Evolutionary conservation across 1,140 invertebrate genomes (phyloP), one percentile per base, ranked within the genome.

Genomic region (Anadara kagoshimensis): DNA sequence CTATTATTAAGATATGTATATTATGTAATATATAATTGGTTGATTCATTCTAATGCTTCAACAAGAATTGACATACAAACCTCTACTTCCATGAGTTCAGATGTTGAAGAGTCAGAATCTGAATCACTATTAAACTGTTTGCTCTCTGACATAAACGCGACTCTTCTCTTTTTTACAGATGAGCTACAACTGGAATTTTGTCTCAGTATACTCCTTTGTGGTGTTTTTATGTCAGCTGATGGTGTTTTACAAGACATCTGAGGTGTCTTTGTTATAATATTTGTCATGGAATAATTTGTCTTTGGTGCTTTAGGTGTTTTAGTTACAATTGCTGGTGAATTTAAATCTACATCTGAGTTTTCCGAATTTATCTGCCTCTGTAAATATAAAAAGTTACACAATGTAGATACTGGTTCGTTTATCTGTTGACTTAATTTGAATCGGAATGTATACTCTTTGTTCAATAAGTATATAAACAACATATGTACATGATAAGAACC

Each of bases 61-160:
- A 36, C 29, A 36, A 36, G 29, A 36, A 36, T 36, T 36, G 29
- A 36, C 29, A 36, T 43, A 24, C 44, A 61, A 65, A 80, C 79
- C 61, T 80, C 76, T 47, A 78, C 41, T 63, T 80, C 79, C 79
- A 80, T 80, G 18, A 81, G 47, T 61, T 81, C 78, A 53, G 73
- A 78, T 11, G 73, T 43, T 26, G 71, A 75, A 45, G 79, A 81
- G 41, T 78, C 77, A 26, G 76, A 74, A 29, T 76, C 68, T 44
- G 74, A 76, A 5, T 49, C 68, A 36, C 63, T 69, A 47, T 75
- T 62, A 8, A 63, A 44, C 10, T 74, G 70, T 49, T 73, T 36
- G 29, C 29, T 36, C 29, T 68, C 45, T n/a, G 62, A 56, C 66
- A 72, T 77, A 81, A 81, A 81, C 7, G 76, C 75, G 18, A 81